phyloP scores from a whole-genome alignment of 2,113 vertebrate genomes.

The Perca fluviatilis region DNA sequence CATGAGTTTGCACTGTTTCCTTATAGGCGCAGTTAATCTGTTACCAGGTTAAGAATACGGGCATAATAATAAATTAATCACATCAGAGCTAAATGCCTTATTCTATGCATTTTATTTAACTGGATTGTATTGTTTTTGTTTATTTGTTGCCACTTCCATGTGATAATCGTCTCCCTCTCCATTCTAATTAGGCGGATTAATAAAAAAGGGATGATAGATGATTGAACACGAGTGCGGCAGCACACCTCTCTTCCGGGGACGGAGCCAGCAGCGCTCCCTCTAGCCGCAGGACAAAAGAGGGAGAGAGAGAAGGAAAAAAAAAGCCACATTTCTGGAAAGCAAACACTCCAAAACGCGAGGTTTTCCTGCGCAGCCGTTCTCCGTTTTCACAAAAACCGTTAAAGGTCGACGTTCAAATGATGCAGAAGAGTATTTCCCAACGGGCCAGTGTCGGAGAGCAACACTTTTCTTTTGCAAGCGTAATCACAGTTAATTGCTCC shows the following conservation, averaged over 20 bases:
- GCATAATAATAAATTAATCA: not conserved
- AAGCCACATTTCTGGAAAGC: constrained; percentile 68
- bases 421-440: constrained; percentile 82
- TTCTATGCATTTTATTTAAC: not conserved
- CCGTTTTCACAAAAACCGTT: constrained; percentile 73
- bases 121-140: not conserved
- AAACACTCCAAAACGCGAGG: constrained; percentile 53
- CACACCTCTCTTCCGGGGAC: constrained; percentile 70
- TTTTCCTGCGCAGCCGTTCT: constrained; percentile 56
- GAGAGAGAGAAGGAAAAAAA: constrained; percentile 26
- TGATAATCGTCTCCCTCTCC: constrained; percentile 13
- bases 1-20: not conserved
- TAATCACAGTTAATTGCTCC: constrained; percentile 85
- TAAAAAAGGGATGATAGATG: constrained; percentile 40
- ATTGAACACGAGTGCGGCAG: constrained; percentile 31
- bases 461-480: constrained; percentile 74
- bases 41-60: not conserved
- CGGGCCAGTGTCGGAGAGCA: constrained; percentile 71
- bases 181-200: constrained; percentile 36
- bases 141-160: constrained; percentile 18
- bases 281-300: constrained; percentile 50
- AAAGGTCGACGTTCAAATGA: constrained; percentile 83
- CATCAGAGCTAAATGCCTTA: not conserved
- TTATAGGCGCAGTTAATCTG: not conserved
- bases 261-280: constrained; percentile 53